phyloP scores from a whole-genome alignment of 2,888 invertebrate genomes.

The Drosophila hamatofila region DNA sequence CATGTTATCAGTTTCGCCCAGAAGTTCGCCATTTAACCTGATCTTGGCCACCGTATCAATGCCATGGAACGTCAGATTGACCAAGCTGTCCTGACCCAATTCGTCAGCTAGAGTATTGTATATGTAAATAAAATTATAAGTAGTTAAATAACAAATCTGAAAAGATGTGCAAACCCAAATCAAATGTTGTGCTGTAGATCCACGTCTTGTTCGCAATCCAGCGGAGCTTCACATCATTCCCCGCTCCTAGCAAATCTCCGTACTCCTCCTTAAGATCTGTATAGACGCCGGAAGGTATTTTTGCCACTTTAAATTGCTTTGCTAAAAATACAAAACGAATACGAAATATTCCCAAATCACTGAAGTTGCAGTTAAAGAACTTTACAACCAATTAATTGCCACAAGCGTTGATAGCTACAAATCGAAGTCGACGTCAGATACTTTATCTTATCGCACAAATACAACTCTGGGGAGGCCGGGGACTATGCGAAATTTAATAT shows the following conservation, averaged over 20 bases:
- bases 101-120: constrained; percentile 32
- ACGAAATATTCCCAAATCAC: constrained; percentile 47
- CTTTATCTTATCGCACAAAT: constrained; percentile 60
- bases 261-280: constrained; percentile 67
- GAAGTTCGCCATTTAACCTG: constrained; percentile 88
- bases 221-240: constrained; percentile 91
- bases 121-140: neutral
- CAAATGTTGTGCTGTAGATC: constrained; percentile 90
- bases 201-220: constrained; percentile 94
- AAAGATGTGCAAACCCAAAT: constrained; percentile 86
- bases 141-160: neutral
- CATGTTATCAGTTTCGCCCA: constrained; percentile 93
- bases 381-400: constrained; percentile 65
- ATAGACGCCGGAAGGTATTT: constrained; percentile 83
- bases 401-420: constrained; percentile 34
- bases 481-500: constrained; percentile 37
- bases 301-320: constrained; percentile 53
- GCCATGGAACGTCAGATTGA: constrained; percentile 91
- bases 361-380: constrained; percentile 32
- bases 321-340: constrained; percentile 54
- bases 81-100: constrained; percentile 59
- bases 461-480: constrained; percentile 30
- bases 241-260: constrained; percentile 86
- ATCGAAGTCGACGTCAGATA: constrained; percentile 41
- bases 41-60: constrained; percentile 94